Base-by-base conservation (phyloP, 2,888 invertebrate genomes). In the Mesorhabditis spiculigera region DNA sequence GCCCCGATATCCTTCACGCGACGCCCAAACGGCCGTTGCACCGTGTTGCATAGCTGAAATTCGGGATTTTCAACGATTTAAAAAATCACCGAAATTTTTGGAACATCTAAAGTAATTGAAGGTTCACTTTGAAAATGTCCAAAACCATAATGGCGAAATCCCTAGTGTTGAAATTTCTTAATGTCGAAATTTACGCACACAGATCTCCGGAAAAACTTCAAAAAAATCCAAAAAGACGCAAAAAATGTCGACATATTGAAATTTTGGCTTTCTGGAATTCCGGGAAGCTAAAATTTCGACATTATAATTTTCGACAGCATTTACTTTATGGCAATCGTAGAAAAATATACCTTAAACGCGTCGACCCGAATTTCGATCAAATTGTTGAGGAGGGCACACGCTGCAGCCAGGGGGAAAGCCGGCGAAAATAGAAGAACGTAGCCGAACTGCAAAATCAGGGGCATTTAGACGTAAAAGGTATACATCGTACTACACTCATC, bases 381-480 rank as follows among this genome's bases (percentile, higher is more conserved):
- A 88, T 97, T 97, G 87, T 95, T 97, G 68, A 94, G 88, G 69
- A 96, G 89, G 43, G 95, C 95, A 86, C 94, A 95, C 64, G 94
- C 87, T 0, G 93, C 95, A 2, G 96, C 96, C 83, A 95, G 89
- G 0, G 96, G 96, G 87, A 96, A 97, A 5, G 95, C 95, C 0
- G 94, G 93, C 4, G 96, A 96, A 88, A 97, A 97, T 69, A 97
- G 89, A 73, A 95, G 93, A 76, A 97, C 95, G 88, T 97, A 96
- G 50, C 96, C 95, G 84, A 95, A 91, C 87, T 96, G 95, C 58
- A 71, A 67, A 16, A 28, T n/a, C 5, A 44, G 6, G 10, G 10
- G 41, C 16, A 3, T 44, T 66, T 44, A 63, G n/a, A 63, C 64
- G 16, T n/a, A 63, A 63, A 63, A 66, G 6, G 8, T 50, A 10